These are phyloP conservation scores for Nomada ruficornis DNA, from an alignment of 2,888 invertebrate genomes.

Conservation along the genomic window DNA sequence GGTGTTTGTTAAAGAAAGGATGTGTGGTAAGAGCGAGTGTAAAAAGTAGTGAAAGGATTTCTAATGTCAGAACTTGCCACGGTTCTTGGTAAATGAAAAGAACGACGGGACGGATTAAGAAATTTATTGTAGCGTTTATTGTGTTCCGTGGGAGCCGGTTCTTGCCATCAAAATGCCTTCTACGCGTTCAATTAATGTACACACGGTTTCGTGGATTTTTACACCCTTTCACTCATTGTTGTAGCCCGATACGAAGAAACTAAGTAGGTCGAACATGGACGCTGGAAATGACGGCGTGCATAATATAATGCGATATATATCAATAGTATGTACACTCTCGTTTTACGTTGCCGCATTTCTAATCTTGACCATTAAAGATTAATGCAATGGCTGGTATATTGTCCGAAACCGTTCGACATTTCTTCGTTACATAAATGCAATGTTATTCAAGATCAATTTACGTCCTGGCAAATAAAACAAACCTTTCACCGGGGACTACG, in stretches of 20 bases:
- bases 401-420: background rate
- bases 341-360: background rate
- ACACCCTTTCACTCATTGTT: slow-evolving; percentile 33
- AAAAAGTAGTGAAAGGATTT: slow-evolving; percentile 6
- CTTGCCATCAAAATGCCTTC: slow-evolving; percentile 4
- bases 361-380: background rate
- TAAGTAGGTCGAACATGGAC: background rate
- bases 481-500: slow-evolving; percentile 21
- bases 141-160: slow-evolving; percentile 5
- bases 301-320: too few relatives aligned
- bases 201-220: background rate
- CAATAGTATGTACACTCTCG: background rate
- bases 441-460: slow-evolving; percentile 12
- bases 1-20: background rate
- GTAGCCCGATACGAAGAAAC: background rate
- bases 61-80: background rate
- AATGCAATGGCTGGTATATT: too few relatives aligned
- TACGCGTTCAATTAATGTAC: slow-evolving; percentile 21
- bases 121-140: slow-evolving; percentile 4
- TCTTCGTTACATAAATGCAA: slow-evolving; percentile 20
- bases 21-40: background rate
- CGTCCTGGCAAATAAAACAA: slow-evolving; percentile 19
- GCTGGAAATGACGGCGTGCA: too few relatives aligned
- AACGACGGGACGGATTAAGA: slow-evolving; percentile 6
- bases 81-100: slow-evolving; percentile 1